phyloP scores from a whole-genome alignment of 2,888 invertebrate genomes.

The Drosophila neutralis region DNA sequence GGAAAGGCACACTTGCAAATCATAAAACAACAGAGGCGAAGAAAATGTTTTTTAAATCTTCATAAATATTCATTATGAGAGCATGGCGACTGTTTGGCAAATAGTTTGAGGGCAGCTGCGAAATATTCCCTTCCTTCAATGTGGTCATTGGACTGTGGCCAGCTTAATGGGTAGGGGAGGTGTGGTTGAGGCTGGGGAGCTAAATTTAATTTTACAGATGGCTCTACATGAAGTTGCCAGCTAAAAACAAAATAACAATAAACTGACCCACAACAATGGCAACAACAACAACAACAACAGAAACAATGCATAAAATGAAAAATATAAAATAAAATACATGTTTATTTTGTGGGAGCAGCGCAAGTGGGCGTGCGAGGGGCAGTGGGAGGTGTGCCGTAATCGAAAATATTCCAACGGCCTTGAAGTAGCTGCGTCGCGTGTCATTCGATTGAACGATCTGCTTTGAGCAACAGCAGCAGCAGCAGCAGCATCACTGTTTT shows the following conservation, averaged over 20 bases:
- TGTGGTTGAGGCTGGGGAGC: conserved; percentile 23
- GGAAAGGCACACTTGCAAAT: conserved; percentile 78
- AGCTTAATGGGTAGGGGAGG: not conserved
- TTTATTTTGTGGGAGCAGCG: conserved; percentile 2
- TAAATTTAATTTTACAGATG: conserved; percentile 74
- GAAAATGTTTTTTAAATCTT: conserved; percentile 83
- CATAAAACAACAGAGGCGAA: conserved; percentile 83
- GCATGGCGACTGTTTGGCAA: conserved; percentile 59
- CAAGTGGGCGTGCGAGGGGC: not conserved
- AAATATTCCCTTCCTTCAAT: conserved; percentile 44
- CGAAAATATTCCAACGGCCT: conserved; percentile 28
- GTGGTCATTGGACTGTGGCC: conserved; percentile 48
- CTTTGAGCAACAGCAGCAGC: not conserved
- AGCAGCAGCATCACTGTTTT: not conserved
- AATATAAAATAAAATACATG: conserved; percentile 17
- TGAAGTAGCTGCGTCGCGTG: conserved; percentile 21
- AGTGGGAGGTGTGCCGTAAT: not conserved
- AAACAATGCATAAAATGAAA: conserved; percentile 12
- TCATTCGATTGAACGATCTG: conserved; percentile 29
- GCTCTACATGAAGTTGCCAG: conserved; percentile 56
- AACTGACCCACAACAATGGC: conserved; percentile 44
- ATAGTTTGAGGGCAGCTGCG: conserved; percentile 72
- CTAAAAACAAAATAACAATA: conserved; percentile 64
- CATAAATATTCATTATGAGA: conserved; percentile 83
- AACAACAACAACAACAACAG: conserved; percentile 22